Conservation (phyloP, 2,888 invertebrate genomes). For the Drosophila flavopinicola region DNA sequence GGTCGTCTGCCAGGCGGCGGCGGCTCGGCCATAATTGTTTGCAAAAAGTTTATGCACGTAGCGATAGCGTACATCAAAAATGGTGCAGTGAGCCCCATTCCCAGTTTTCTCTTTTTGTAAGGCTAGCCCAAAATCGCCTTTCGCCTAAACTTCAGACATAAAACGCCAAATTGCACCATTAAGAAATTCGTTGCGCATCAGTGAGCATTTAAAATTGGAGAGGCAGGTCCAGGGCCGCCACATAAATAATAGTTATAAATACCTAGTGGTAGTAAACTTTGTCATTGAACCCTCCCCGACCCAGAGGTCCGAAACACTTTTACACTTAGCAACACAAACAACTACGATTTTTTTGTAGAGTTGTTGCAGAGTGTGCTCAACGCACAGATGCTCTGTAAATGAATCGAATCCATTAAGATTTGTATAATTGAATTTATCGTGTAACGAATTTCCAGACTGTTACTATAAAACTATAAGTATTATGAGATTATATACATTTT, state of each 20-base stretch:
- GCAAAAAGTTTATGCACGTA: slow-evolving; percentile 80
- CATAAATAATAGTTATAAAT: slow-evolving; percentile 80
- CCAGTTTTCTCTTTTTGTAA: not conserved
- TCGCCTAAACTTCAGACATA: slow-evolving; percentile 78
- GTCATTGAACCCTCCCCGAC: slow-evolving; percentile 75
- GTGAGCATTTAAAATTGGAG: slow-evolving; percentile 79
- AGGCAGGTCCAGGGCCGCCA: slow-evolving; percentile 39
- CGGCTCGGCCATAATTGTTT: slow-evolving; percentile 70
- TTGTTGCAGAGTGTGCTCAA: not conserved
- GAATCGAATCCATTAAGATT: too few relatives aligned
- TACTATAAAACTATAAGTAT: too few relatives aligned
- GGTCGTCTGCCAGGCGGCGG: slow-evolving; percentile 41
- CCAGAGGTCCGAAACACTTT: slow-evolving; percentile 51
- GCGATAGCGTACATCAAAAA: slow-evolving; percentile 74
- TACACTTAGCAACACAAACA: slow-evolving; percentile 67
- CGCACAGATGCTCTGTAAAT: slow-evolving; percentile 1
- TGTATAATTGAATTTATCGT: too few relatives aligned
- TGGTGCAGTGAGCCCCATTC: slow-evolving; percentile 31
- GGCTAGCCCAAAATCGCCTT: slow-evolving; percentile 59
- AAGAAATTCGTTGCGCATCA: slow-evolving; percentile 84
- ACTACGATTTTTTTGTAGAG: not conserved
- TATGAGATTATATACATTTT: too few relatives aligned
- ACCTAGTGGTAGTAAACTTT: slow-evolving; percentile 79
- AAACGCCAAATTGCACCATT: slow-evolving; percentile 82
- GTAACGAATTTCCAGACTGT: too few relatives aligned